Conservation (phyloP, 1,140 invertebrate genomes). For the Chironomus striatipennis region DNA sequence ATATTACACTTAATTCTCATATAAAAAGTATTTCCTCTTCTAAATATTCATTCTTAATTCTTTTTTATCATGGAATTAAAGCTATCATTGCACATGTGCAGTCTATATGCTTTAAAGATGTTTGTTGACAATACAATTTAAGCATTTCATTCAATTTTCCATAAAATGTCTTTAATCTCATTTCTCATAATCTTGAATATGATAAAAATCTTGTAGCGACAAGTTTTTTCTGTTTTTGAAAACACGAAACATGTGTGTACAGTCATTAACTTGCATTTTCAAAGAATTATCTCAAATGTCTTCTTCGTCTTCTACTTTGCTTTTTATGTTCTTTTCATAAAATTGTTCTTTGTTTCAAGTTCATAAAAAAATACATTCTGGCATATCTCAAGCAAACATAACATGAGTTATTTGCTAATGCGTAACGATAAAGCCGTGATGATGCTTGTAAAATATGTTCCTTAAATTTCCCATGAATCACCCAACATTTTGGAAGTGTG, state of each 20-base stretch:
- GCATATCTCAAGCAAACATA: neutral
- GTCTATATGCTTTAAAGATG: no score
- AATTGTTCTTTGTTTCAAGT: neutral
- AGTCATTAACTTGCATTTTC: slow-evolving; percentile 2
- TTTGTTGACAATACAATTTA: no score
- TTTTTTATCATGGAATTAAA: neutral
- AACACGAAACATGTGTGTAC: neutral
- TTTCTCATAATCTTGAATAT: no score
- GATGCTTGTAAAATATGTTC: neutral
- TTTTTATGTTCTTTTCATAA: no score
- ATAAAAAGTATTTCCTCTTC: neutral
- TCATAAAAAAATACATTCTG: neutral
- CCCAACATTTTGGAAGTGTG: no score
- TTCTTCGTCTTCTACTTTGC: neutral
- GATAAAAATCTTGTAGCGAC: neutral
- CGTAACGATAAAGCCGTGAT: neutral
- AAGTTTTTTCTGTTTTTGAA: neutral
- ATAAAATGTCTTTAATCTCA: no score
- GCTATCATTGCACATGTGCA: neutral
- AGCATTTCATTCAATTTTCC: no score
- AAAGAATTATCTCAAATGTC: neutral
- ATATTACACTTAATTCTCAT: neutral
- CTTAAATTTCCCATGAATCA: no score
- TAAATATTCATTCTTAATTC: neutral
- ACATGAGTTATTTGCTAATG: neutral